Conservation (phyloP, 2,888 invertebrate species). For the Heliconius ismenius region DNA sequence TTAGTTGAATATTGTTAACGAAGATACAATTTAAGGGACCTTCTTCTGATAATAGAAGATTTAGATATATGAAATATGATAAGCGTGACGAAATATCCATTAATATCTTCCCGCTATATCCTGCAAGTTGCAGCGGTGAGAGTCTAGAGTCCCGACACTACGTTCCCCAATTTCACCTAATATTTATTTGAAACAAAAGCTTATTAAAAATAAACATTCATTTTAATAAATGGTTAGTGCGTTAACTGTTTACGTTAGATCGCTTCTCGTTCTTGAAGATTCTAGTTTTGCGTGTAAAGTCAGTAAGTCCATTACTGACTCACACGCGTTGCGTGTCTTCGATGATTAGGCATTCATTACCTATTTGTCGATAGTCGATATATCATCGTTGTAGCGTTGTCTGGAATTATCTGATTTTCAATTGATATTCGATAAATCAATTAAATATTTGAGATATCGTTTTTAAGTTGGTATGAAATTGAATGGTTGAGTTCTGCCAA, state of each 20-base stretch:
- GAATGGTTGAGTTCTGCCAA: background rate
- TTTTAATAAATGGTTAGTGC: background rate
- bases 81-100: background rate
- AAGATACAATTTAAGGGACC: background rate
- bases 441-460: background rate
- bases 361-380: slow-evolving; percentile 16
- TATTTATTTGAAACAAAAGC: no score
- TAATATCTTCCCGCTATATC: background rate
- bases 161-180: no score
- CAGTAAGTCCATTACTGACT: background rate
- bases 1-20: background rate
- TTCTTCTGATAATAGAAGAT: background rate
- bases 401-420: background rate
- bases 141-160: no score
- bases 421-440: background rate
- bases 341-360: background rate
- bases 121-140: no score
- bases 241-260: background rate
- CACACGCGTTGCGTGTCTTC: slow-evolving; percentile 11
- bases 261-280: slow-evolving; percentile 11
- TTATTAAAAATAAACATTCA: background rate
- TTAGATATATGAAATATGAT: background rate
- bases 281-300: background rate
- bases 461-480: background rate
- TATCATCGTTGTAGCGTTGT: background rate